These are phyloP conservation scores for Ploceus nigricollis DNA, from an alignment of 2,113 vertebrate species.

Conservation along the genomic window DNA sequence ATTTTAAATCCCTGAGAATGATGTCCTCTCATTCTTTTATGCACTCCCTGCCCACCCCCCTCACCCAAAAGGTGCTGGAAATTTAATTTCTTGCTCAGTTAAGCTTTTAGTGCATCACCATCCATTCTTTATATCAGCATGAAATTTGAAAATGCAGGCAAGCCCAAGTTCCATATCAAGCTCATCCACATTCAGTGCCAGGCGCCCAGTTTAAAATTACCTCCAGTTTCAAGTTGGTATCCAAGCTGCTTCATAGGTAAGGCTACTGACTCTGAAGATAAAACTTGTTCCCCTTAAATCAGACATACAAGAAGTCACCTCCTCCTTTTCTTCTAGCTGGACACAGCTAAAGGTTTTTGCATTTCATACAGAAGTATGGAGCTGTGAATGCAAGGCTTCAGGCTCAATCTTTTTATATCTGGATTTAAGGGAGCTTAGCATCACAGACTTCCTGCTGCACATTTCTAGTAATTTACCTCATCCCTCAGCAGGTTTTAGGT, in stretches of 20 bases:
- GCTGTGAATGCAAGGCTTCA: neutral
- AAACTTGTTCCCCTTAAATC: neutral
- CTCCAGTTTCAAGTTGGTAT: neutral
- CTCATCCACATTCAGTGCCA: neutral
- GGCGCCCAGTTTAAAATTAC: neutral
- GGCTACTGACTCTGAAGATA: neutral
- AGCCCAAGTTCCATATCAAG: neutral
- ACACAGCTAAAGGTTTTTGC: neutral
- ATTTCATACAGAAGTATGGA: neutral
- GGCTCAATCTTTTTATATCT: neutral
- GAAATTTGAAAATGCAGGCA: neutral
- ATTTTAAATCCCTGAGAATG: conserved; percentile 13
- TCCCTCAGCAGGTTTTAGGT: neutral
- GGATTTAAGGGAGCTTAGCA: neutral
- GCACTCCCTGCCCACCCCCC: rapidly evolving
- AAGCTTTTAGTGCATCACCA: neutral
- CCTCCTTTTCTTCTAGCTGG: neutral
- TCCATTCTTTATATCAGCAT: neutral
- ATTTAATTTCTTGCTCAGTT: neutral
- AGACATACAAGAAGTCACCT: neutral
- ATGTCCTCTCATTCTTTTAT: neutral
- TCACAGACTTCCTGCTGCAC: neutral
- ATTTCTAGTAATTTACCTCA: neutral
- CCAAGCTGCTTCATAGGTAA: neutral
- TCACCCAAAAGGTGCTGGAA: neutral